Percentiles rank a stretch among this genome's conserved stretches.
Evolutionary conservation across 2,888 invertebrate genomes (phyloP).

Genomic region (Terebella lapidaria): DNA sequence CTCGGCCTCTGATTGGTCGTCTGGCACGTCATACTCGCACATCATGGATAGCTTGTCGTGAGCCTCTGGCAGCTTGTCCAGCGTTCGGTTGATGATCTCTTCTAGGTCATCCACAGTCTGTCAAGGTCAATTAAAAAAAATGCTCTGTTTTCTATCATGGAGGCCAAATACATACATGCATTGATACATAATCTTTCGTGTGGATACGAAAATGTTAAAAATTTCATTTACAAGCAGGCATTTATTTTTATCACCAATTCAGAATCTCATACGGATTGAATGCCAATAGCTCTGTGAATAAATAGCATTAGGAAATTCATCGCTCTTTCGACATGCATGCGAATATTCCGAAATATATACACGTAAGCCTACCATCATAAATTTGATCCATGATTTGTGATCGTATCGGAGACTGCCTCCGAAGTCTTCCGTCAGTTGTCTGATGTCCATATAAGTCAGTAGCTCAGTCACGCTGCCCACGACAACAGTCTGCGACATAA

Average conservation of each 20-base stretch:
- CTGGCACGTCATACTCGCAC: constrained; percentile 32
- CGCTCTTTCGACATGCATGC: no score
- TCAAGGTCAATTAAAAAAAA: no score
- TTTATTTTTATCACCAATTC: no score
- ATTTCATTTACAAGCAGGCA: no score
- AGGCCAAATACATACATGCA: no score
- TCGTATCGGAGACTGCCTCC: constrained; percentile 37
- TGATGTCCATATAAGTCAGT: constrained; percentile 30
- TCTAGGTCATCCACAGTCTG: constrained; percentile 35
- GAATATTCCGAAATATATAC: no score
- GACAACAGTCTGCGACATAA: constrained; percentile 26
- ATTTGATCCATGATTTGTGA: constrained; percentile 34
- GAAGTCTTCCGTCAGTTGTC: constrained; percentile 35
- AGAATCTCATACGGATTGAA: no score
- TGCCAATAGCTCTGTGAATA: no score
- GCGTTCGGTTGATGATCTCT: constrained; percentile 26
- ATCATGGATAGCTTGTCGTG: constrained; percentile 31
- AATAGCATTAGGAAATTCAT: no score
- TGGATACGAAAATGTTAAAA: no score
- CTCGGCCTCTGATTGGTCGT: constrained; percentile 19
- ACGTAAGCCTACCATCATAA: constrained; percentile 42
- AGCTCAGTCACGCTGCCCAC: constrained; percentile 30
- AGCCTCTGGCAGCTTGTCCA: constrained; percentile 28
- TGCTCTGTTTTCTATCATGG: no score
- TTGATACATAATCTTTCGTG: no score